A percentile compares a stretch with the other conserved stretches of the same genome.
Conservation (phyloP, 53 echinoderm and acorn worm species). For the Holothuria scabra region DNA sequence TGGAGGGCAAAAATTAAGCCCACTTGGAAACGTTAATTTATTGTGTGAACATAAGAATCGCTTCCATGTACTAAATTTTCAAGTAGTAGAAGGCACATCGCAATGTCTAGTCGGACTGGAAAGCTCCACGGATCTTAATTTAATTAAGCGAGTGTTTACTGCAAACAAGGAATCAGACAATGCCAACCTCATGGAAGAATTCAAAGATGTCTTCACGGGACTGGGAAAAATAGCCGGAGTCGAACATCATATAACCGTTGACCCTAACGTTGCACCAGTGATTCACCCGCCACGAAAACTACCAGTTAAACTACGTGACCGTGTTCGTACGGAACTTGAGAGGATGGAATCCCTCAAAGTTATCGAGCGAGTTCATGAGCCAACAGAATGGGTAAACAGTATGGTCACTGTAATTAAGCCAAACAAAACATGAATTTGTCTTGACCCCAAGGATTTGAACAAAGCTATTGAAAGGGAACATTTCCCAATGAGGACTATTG, state of each 20-base stretch:
- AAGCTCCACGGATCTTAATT: not conserved
- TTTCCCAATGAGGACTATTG: not conserved
- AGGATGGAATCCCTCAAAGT: constrained; percentile 58
- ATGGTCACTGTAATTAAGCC: too few relatives aligned
- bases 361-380: constrained; percentile 25
- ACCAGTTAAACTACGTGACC: constrained; percentile 47
- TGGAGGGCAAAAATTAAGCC: not conserved
- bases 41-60: too few relatives aligned
- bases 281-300: constrained; percentile 58
- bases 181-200: not conserved
- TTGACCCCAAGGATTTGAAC: too few relatives aligned
- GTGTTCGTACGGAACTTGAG: constrained; percentile 27
- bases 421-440: too few relatives aligned
- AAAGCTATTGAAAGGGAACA: constrained; percentile 49
- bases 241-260: constrained; percentile 42
- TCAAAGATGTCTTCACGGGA: constrained; percentile 8
- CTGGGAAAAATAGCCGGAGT: too few relatives aligned
- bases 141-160: not conserved
- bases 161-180: not conserved
- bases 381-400: too few relatives aligned
- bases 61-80: too few relatives aligned
- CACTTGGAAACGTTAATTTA: too few relatives aligned
- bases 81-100: too few relatives aligned
- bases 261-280: too few relatives aligned
- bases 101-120: not conserved